phyloP scores from a whole-genome alignment of 2,797 vertebrate species.

The Botia almorhae region DNA sequence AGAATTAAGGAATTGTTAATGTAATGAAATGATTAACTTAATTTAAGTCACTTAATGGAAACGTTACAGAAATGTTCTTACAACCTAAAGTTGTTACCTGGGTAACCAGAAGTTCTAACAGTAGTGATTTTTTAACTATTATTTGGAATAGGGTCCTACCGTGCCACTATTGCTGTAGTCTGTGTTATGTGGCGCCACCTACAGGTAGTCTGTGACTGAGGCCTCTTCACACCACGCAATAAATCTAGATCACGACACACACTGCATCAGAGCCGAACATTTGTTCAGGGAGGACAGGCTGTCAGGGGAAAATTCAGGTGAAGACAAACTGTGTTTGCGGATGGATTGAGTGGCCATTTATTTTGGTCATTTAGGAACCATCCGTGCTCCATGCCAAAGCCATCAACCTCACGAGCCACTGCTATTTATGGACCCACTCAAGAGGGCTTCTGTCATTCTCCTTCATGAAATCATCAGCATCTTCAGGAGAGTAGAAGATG shows the following conservation, averaged over 20 bases:
- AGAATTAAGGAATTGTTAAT: too few relatives aligned
- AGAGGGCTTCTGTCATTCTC: constrained; percentile 40
- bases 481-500: constrained; percentile 52
- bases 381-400: constrained; percentile 45
- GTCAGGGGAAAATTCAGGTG: constrained; percentile 50
- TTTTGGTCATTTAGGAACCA: constrained; percentile 60
- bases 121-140: not conserved
- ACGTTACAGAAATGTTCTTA: too few relatives aligned
- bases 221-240: not conserved
- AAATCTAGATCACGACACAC: constrained; percentile 35
- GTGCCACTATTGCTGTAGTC: too few relatives aligned
- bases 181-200: constrained; percentile 20
- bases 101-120: too few relatives aligned
- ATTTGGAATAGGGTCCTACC: not conserved
- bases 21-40: too few relatives aligned
- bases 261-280: constrained; percentile 49
- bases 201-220: constrained; percentile 14
- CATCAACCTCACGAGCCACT: constrained; percentile 54
- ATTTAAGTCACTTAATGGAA: too few relatives aligned
- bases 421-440: constrained; percentile 47
- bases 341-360: constrained; percentile 59
- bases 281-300: constrained; percentile 57
- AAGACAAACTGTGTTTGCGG: constrained; percentile 58
- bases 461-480: constrained; percentile 58
- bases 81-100: too few relatives aligned